These are phyloP conservation scores for Monochamus saltuarius DNA, from an alignment of 1,140 invertebrate species.

Conservation along the genomic window DNA sequence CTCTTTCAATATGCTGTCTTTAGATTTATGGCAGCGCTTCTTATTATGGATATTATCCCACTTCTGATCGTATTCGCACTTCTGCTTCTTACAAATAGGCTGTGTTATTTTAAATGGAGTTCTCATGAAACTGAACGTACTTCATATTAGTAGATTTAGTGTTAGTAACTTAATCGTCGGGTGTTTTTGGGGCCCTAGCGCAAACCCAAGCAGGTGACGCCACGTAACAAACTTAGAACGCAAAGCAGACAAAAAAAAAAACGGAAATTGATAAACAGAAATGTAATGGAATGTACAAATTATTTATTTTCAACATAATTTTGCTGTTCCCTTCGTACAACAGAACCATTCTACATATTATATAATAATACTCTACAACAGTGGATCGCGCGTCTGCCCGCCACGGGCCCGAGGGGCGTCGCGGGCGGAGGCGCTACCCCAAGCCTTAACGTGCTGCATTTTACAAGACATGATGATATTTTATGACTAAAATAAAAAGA, in stretches of 20 bases:
- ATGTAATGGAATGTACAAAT: slow-evolving; percentile 48
- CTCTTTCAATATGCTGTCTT: too few relatives aligned
- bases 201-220: slow-evolving; percentile 2
- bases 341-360: slow-evolving; percentile 37
- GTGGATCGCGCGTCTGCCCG: slow-evolving; percentile 1
- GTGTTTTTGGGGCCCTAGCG: not conserved
- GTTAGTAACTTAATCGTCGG: too few relatives aligned
- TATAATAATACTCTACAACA: slow-evolving; percentile 35
- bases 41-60: too few relatives aligned
- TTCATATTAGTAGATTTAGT: too few relatives aligned
- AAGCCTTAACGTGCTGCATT: slow-evolving; percentile 27
- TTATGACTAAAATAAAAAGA: slow-evolving; percentile 30
- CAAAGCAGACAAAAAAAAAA: slow-evolving; percentile 35
- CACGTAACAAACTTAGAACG: slow-evolving; percentile 17
- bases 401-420: not conserved
- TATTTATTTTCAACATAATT: slow-evolving; percentile 47
- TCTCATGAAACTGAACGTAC: too few relatives aligned
- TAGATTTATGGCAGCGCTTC: too few relatives aligned
- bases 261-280: slow-evolving; percentile 44
- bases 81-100: too few relatives aligned
- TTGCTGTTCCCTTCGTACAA: slow-evolving; percentile 45
- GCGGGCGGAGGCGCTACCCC: slow-evolving; percentile 4
- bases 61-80: too few relatives aligned
- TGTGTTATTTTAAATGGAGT: too few relatives aligned
- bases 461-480: slow-evolving; percentile 24